Evolutionary conservation across 2,888 invertebrate species (phyloP).

Genomic region (Sphaeridia pumilis): DNA sequence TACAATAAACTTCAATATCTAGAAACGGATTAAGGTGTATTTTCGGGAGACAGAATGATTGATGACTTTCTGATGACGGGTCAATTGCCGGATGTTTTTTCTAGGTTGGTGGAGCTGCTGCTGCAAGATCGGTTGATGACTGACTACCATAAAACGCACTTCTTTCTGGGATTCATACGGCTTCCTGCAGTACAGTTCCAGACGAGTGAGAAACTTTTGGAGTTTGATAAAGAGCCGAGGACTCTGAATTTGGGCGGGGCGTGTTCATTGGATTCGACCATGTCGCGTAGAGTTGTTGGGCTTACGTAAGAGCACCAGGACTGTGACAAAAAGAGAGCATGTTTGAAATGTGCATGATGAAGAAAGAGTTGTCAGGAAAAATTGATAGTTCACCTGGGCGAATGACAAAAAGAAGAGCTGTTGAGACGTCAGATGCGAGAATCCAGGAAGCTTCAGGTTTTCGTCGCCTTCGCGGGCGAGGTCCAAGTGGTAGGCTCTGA

Average conservation of each 20-base stretch:
- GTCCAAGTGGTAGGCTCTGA: conserved; percentile 32
- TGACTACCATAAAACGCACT: conserved; percentile 30
- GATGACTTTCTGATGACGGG: too few species aligned
- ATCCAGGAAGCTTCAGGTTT: conserved; percentile 58
- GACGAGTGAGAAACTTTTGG: conserved; percentile 55
- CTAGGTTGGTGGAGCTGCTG: too few species aligned
- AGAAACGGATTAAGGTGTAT: too few species aligned
- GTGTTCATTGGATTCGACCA: conserved; percentile 59
- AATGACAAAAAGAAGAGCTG: conserved; percentile 71
- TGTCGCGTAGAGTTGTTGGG: conserved; percentile 46
- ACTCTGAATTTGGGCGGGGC: conserved; percentile 60
- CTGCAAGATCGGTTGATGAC: too few species aligned
- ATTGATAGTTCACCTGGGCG: conserved; percentile 54
- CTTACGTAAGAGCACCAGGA: conserved; percentile 35
- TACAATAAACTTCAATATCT: too few species aligned
- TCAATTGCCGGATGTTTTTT: too few species aligned
- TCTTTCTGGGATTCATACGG: conserved; percentile 46
- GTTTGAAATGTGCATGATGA: background rate
- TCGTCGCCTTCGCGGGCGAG: conserved; percentile 34
- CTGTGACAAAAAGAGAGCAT: conserved; percentile 15
- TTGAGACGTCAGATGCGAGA: conserved; percentile 55
- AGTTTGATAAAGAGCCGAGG: conserved; percentile 57
- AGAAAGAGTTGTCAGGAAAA: conserved; percentile 25
- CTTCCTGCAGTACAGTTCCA: conserved; percentile 48
- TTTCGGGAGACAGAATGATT: too few species aligned